These are phyloP conservation scores for Drosophila mimetica DNA, from an alignment of 2,888 invertebrate species.

Conservation along the genomic window DNA sequence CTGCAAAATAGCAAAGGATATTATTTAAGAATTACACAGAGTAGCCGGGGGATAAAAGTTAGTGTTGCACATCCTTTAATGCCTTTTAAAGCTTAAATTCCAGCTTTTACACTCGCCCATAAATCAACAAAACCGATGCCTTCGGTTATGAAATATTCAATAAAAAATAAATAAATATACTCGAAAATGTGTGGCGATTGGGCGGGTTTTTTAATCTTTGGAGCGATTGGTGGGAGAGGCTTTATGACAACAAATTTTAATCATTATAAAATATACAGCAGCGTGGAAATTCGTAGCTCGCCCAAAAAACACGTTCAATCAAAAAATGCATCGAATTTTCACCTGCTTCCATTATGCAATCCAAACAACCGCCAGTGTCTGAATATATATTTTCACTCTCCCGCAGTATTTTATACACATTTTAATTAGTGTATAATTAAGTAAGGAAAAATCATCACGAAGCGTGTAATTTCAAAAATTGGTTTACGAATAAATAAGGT, in stretches of 20 bases:
- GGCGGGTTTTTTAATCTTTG: background rate
- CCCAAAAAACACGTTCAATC: slow-evolving; percentile 28
- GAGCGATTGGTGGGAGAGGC: background rate
- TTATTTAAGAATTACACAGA: slow-evolving; percentile 28
- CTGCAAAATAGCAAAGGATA: slow-evolving; percentile 20
- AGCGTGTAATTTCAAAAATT: slow-evolving; percentile 5
- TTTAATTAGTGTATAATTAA: slow-evolving; percentile 46
- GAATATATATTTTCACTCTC: slow-evolving; percentile 10
- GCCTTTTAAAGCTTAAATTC: slow-evolving; percentile 22
- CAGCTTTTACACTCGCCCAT: slow-evolving; percentile 4
- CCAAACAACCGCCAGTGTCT: slow-evolving; percentile 1
- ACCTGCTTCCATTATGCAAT: slow-evolving; percentile 20
- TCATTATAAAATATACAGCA: slow-evolving; percentile 44
- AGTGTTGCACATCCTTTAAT: slow-evolving; percentile 8
- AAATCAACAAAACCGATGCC: slow-evolving; percentile 23
- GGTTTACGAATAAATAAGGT: background rate
- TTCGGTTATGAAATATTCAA: slow-evolving; percentile 29
- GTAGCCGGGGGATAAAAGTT: slow-evolving; percentile 7
- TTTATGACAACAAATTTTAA: slow-evolving; percentile 43
- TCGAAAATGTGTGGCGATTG: slow-evolving; percentile 8
- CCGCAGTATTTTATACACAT: slow-evolving; percentile 22
- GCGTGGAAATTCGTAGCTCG: slow-evolving; percentile 7
- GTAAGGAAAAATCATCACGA: background rate
- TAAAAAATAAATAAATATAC: slow-evolving; percentile 14
- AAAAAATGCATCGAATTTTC: slow-evolving; percentile 32